These are phyloP conservation scores for Chloroclystis v-ata DNA, from an alignment of 2,888 invertebrate species.

Conservation along the genomic window DNA sequence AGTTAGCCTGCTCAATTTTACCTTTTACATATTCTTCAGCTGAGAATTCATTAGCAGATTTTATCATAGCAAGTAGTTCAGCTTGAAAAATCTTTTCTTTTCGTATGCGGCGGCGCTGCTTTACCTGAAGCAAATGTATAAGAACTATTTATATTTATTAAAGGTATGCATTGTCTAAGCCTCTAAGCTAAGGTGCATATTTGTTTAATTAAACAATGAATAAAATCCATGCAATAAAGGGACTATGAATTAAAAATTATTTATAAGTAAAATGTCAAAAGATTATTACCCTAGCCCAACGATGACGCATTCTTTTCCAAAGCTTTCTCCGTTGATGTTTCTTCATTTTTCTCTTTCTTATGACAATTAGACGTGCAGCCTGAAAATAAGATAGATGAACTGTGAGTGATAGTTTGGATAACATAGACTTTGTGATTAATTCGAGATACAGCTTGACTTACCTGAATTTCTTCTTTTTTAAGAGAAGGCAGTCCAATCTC, in stretches of 20 bases:
- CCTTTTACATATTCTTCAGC: conserved; percentile 84
- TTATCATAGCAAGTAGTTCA: conserved; percentile 81
- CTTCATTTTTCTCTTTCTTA: conserved; percentile 90
- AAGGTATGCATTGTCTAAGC: not conserved
- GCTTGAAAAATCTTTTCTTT: conserved; percentile 90
- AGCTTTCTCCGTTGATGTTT: conserved; percentile 90
- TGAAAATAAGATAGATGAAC: conserved; percentile 31
- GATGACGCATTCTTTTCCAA: conserved; percentile 86
- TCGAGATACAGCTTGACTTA: not conserved
- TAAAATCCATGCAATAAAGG: too few species aligned
- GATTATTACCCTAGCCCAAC: conserved; percentile 81
- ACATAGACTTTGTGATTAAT: not conserved
- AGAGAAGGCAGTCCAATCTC: conserved; percentile 68
- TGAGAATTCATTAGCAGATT: conserved; percentile 85
- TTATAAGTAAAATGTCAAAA: too few species aligned
- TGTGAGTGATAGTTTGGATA: not conserved
- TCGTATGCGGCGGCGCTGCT: conserved; percentile 82
- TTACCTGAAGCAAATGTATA: conserved; percentile 56
- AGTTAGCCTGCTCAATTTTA: conserved; percentile 80
- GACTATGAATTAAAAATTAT: too few species aligned
- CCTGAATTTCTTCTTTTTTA: conserved; percentile 76
- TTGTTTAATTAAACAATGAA: too few species aligned
- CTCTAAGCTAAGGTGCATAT: not conserved
- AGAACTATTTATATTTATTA: not conserved
- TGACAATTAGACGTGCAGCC: conserved; percentile 85